Evolutionary conservation across 1,140 invertebrate genomes (phyloP), one percentile per base, ranked within the genome.

Genomic region (Lepidurus apus): DNA sequence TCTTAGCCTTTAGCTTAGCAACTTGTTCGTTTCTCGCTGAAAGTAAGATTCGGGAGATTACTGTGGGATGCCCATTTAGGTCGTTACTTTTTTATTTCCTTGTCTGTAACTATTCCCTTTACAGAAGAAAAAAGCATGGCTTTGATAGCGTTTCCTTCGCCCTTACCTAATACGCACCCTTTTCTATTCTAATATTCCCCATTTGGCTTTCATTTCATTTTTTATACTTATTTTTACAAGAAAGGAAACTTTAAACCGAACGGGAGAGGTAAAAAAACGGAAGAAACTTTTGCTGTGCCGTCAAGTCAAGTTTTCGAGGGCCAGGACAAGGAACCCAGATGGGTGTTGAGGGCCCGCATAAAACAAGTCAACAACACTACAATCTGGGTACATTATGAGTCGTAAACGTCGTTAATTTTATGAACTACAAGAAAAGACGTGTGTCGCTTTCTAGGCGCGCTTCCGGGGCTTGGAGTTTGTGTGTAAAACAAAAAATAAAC

Each of bases 321-420:
- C 53, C n/a, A 9, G 53, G 53, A 65, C 21, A 65, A 65, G n/a
- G 53, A n/a, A 65, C 53, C 53, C 53, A 65, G 53, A 65, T 13
- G 21, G 53, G 53, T 65, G 53, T 65, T 65, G 4, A 13, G 4
- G 53, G 53, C 53, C 53, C 53, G 53, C 53, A 65, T 65, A 65
- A 17, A 65, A 65, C 8, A 7, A 21, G 53, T n/a, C 21, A 65
- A 17, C 17, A 65, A 65, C 53, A 9, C 53, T 65, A 65, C 53
- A 65, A 65, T 65, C 53, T 13, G 53, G 53, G 53, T 65, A 65
- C 53, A 65, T 65, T 65, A 65, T 65, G 53, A 65, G 53, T 21
- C 53, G n/a, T 65, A 65, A 65, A 65, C 21, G 53, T 65, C 53
- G 53, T 65, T 65, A 65, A 65, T 65, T 65, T 65, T 65, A 65